phyloP scores from a whole-genome alignment of 1,140 invertebrate genomes.

The Hyphantria cunea region DNA sequence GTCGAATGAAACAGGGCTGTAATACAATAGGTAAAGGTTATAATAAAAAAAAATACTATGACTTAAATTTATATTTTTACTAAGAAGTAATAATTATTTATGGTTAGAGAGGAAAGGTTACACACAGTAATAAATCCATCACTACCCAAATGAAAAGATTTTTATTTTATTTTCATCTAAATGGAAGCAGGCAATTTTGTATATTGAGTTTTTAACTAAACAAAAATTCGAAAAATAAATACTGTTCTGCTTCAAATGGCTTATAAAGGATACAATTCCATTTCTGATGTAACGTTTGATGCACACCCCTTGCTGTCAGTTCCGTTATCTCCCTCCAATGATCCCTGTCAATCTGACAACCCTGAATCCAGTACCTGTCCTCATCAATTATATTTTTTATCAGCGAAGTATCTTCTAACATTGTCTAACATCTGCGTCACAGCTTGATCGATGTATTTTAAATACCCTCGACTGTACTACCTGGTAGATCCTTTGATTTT shows the following conservation, averaged over 20 bases:
- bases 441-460: slow-evolving; percentile 62
- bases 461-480: slow-evolving; percentile 16
- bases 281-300: slow-evolving; percentile 1
- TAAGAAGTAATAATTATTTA: too few relatives aligned
- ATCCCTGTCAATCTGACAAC: slow-evolving; percentile 21
- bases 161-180: too few relatives aligned
- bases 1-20: slow-evolving; percentile 16
- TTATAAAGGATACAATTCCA: background rate
- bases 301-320: slow-evolving; percentile 17
- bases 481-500: slow-evolving; percentile 17
- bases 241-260: too few relatives aligned
- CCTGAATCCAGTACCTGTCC: slow-evolving; percentile 54
- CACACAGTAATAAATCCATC: too few relatives aligned
- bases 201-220: too few relatives aligned
- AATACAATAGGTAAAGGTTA: background rate
- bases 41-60: background rate
- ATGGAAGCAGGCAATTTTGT: too few relatives aligned
- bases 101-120: too few relatives aligned
- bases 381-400: slow-evolving; percentile 73
- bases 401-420: slow-evolving; percentile 26
- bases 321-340: slow-evolving; percentile 9
- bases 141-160: too few relatives aligned
- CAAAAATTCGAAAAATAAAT: too few relatives aligned
- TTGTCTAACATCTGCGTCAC: slow-evolving; percentile 30
- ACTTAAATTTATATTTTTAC: too few relatives aligned